Percentiles rank a stretch among this genome's conserved stretches.
Evolutionary conservation across 1,140 invertebrate genomes (phyloP).

Genomic region (Ostrea denselamellosa): DNA sequence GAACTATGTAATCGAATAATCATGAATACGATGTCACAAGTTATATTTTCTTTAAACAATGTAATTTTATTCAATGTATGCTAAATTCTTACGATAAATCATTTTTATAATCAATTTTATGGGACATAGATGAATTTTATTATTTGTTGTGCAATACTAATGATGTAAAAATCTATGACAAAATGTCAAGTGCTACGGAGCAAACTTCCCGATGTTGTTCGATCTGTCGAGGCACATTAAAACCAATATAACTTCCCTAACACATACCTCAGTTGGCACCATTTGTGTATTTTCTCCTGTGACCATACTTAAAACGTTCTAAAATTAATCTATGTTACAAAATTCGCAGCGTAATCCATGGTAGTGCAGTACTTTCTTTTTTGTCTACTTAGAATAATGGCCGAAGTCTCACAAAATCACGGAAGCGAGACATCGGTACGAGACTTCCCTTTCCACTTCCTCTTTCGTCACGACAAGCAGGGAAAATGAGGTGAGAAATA

Average conservation of each 20-base stretch:
- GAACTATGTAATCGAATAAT: neutral
- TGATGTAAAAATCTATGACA: constrained; percentile 7
- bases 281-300: constrained; percentile 71
- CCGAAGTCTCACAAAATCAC: constrained; percentile 45
- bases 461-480: neutral
- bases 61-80: neutral
- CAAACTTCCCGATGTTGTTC: neutral
- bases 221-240: neutral
- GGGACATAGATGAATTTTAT: neutral
- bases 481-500: constrained; percentile 51
- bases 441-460: constrained; percentile 60
- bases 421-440: constrained; percentile 35
- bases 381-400: constrained; percentile 41
- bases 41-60: neutral
- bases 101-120: neutral
- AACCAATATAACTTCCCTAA: neutral
- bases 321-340: neutral
- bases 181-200: neutral
- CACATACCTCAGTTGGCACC: constrained; percentile 68
- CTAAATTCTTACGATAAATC: neutral
- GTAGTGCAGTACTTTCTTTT: constrained; percentile 42
- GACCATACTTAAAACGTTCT: constrained; percentile 62
- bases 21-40: neutral
- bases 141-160: neutral
- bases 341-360: constrained; percentile 41